A percentile compares a stretch with the other conserved stretches of the same genome.
phyloP scores from a whole-genome alignment of 2,797 vertebrate species.

The Lophotriccus pileatus region DNA sequence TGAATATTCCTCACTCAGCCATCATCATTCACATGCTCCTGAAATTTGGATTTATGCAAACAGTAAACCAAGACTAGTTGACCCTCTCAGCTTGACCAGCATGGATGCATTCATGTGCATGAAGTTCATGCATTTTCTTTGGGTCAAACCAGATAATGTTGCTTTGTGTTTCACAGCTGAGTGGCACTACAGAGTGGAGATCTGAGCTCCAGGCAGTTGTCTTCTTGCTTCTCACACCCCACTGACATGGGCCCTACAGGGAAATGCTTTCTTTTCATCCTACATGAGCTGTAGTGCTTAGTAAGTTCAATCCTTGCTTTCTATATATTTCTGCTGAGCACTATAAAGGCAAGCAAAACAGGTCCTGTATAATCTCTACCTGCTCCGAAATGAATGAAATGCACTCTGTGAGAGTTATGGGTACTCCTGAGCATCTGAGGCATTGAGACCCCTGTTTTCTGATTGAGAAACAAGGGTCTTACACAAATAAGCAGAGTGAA shows the following conservation, averaged over 20 bases:
- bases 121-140: neutral
- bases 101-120: neutral
- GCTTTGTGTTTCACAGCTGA: neutral
- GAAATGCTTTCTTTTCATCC: neutral
- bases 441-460: neutral
- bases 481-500: neutral
- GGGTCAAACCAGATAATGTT: neutral
- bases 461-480: neutral
- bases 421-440: neutral
- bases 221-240: neutral
- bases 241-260: fast-evolving
- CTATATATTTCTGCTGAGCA: neutral
- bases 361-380: neutral
- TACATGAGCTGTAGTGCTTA: neutral
- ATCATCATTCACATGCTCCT: neutral
- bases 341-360: neutral
- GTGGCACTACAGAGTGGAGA: neutral
- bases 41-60: neutral
- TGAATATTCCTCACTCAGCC: neutral
- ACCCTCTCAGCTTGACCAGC: neutral
- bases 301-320: neutral
- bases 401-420: neutral
- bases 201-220: neutral
- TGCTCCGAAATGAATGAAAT: neutral
- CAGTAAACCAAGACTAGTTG: neutral